Percentiles rank a stretch among this genome's conserved stretches.
These are phyloP conservation scores for Sialis fuliginosa DNA, from an alignment of 2,888 invertebrate species.

Conservation along the genomic window DNA sequence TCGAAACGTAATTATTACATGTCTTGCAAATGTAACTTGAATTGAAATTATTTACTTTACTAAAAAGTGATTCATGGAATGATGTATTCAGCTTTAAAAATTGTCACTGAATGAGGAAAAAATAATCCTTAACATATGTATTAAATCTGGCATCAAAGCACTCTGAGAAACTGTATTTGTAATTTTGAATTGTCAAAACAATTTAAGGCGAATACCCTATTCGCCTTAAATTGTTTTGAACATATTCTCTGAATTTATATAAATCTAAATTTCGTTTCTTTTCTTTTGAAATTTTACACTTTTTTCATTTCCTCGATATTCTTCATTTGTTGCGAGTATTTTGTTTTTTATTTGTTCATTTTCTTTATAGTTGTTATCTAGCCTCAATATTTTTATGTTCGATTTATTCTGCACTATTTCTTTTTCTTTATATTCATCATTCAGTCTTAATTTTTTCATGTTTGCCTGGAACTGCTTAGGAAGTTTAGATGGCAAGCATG, in stretches of 20 bases:
- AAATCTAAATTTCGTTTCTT: background rate
- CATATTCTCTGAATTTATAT: background rate
- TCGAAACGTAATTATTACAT: background rate
- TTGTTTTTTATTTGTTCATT: background rate
- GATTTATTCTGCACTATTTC: background rate
- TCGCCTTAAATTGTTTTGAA: background rate
- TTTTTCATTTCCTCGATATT: background rate
- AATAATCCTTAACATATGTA: constrained; percentile 8
- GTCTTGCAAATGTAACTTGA: constrained; percentile 1
- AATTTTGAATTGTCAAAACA: constrained; percentile 1
- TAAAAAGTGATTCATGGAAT: background rate
- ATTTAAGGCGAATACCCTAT: too few relatives aligned
- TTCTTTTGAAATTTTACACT: background rate
- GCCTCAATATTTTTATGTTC: background rate
- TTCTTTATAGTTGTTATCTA: background rate
- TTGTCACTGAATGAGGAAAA: constrained; percentile 7
- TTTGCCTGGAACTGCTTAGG: too few relatives aligned
- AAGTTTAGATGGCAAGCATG: too few relatives aligned
- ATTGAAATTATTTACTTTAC: background rate
- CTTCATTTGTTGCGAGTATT: background rate
- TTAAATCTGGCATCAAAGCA: constrained; percentile 4
- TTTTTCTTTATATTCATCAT: background rate
- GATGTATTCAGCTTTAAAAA: background rate
- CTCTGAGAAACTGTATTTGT: constrained; percentile 5
- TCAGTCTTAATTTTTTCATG: background rate